Percentiles rank a stretch among this genome's conserved stretches.
These are phyloP conservation scores for Nymphalis urticae DNA, from an alignment of 2,888 invertebrate genomes.

Conservation along the genomic window DNA sequence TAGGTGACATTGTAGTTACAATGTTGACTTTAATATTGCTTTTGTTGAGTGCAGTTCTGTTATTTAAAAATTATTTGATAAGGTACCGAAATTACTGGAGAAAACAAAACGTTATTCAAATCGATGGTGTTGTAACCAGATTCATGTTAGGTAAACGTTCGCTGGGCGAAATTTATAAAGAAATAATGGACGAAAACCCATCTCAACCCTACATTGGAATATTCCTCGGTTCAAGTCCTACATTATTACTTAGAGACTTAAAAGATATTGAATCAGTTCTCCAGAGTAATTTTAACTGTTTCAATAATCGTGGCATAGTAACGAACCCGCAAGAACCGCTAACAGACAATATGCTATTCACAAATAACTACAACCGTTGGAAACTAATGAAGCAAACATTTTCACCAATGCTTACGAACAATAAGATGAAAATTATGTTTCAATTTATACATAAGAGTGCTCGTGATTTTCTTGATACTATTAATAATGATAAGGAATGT, in stretches of 20 bases:
- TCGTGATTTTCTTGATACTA: constrained; percentile 52
- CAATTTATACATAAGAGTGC: constrained; percentile 59
- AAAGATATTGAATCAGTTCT: constrained; percentile 51
- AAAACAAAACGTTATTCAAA: constrained; percentile 53
- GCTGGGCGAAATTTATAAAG: constrained; percentile 54
- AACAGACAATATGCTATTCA: constrained; percentile 53
- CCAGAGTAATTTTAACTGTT: constrained; percentile 52
- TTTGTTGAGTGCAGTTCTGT: constrained; percentile 40
- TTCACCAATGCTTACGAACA: constrained; percentile 60
- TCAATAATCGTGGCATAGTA: constrained; percentile 52
- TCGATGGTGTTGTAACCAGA: constrained; percentile 46
- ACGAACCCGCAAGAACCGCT: constrained; percentile 49
- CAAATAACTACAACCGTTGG: constrained; percentile 59
- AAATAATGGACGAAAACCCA: constrained; percentile 33
- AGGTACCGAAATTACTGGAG: constrained; percentile 57
- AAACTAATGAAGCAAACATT: constrained; percentile 61
- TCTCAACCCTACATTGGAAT: constrained; percentile 26
- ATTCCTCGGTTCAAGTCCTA: constrained; percentile 35
- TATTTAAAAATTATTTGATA: constrained; percentile 33
- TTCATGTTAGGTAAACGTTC: constrained; percentile 54
- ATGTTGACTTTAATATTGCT: constrained; percentile 40
- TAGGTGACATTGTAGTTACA: not conserved
- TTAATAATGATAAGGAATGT: constrained; percentile 46
- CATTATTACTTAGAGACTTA: constrained; percentile 50
- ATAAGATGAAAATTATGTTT: constrained; percentile 65